Percentiles rank a stretch among this genome's conserved stretches.
Evolutionary conservation across 1,140 invertebrate genomes (phyloP).

Genomic region (Pseudomyrmex concolor): DNA sequence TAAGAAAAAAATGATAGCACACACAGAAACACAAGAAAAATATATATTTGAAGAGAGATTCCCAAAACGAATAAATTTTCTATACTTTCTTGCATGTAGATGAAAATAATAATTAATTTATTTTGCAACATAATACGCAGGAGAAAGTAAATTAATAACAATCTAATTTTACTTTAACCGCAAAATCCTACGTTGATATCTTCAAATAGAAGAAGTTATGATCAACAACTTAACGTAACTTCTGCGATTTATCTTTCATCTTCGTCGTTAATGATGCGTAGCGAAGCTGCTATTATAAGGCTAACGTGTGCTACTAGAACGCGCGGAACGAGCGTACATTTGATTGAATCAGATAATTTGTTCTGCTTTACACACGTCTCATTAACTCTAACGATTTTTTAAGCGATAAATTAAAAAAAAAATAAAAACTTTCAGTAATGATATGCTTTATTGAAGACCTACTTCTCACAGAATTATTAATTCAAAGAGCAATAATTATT

Average conservation of each 20-base stretch:
- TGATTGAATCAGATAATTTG: conserved; percentile 64
- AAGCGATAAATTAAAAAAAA: conserved; percentile 4
- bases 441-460: conserved; percentile 2
- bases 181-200: not conserved
- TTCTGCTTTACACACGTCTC: conserved; percentile 64
- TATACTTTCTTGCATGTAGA: too few species aligned
- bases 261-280: conserved; percentile 59
- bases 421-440: not conserved
- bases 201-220: conserved; percentile 3
- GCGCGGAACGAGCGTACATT: conserved; percentile 68
- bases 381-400: conserved; percentile 70
- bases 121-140: too few species aligned
- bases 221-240: not conserved
- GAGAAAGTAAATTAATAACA: too few species aligned
- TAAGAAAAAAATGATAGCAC: not conserved
- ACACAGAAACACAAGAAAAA: not conserved
- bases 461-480: not conserved
- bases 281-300: conserved; percentile 61
- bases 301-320: conserved; percentile 58
- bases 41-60: not conserved
- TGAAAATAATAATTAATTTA: too few species aligned
- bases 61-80: too few species aligned
- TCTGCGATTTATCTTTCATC: conserved; percentile 55
- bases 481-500: not conserved
- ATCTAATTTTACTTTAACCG: not conserved